Evolutionary conservation across 2,888 invertebrate species (phyloP), one percentile per base, ranked within the genome.

Genomic region (Cartodere bifasciata): DNA sequence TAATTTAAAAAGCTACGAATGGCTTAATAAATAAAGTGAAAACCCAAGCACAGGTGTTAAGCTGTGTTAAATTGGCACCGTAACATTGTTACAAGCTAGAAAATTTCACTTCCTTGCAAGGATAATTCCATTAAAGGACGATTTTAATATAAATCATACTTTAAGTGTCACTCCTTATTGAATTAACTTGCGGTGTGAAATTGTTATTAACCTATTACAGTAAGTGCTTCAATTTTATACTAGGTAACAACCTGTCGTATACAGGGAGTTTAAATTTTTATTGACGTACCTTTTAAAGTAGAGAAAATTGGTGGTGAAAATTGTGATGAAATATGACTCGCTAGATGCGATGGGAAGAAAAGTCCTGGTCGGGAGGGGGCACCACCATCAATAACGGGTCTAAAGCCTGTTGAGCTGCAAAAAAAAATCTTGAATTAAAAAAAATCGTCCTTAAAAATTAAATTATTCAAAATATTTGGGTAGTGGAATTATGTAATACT

Each of bases 291-390:
- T 79, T 84, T 84, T 37, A 84, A 65, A 32, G 70, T 67, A 31
- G 82, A 77, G 60, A 87, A 87, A 45, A 87, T 69, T 4, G 86
- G 85, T 46, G 86, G 85, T 30, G 76, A 68, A 65, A 86, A 73
- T 63, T 77, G 72, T 47, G 84, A 75, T 29, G 81, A 62, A 40
- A 73, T 64, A 50, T 76, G 75, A 2, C 78, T 75, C 23, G 71
- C 75, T 49, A 86, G 65, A 58, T 85, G 85, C 9, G 85, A 83
- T 29, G 85, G 83, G 53, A 86, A 75, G 64, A 87, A 86, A 36
- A 87, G 65, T 9, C 85, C 83, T 34, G 83, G 79, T 35, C 75
- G 65, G 29, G 60, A 59, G 37, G 63, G 52, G 20, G 54, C 67
- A 21, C 65, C 67, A 23, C 65, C 67, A 39, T 72, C 72, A 38